These are phyloP conservation scores for Diadumene lineata DNA, from an alignment of 92 coral and sea anemone species.

Conservation along the genomic window DNA sequence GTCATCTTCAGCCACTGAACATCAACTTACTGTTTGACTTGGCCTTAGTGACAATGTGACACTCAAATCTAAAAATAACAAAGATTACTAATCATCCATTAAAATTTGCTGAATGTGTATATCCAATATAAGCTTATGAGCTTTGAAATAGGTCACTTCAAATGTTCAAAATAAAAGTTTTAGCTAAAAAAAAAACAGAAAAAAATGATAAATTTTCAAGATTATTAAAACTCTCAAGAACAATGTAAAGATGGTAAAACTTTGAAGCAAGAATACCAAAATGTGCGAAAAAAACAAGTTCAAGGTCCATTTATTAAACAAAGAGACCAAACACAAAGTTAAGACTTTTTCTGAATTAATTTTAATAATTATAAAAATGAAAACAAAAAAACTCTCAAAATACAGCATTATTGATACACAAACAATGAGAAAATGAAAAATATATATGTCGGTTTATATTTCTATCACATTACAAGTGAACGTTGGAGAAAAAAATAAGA, in stretches of 20 bases:
- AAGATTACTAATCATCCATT: too few relatives aligned
- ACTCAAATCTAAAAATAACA: too few relatives aligned
- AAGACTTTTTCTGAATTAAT: not conserved
- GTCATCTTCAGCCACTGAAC: too few relatives aligned
- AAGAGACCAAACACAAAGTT: not conserved
- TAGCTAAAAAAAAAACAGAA: not conserved
- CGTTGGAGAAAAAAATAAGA: not conserved
- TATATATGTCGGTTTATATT: not conserved
- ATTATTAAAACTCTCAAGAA: not conserved
- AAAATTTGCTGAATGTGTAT: too few relatives aligned
- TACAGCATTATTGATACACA: not conserved
- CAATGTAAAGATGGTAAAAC: not conserved
- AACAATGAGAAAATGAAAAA: not conserved
- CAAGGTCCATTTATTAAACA: not conserved
- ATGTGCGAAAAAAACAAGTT: not conserved
- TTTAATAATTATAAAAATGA: slow-evolving; percentile 20
- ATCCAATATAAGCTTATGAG: too few relatives aligned
- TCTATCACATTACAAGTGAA: not conserved
- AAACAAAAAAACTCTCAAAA: slow-evolving; percentile 7
- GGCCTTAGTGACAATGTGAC: too few relatives aligned
- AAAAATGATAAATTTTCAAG: not conserved
- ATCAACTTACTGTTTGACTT: too few relatives aligned
- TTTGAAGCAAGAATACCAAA: not conserved
- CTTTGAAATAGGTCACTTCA: too few relatives aligned
- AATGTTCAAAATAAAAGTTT: too few relatives aligned